A percentile compares a stretch with the other conserved stretches of the same genome.
phyloP scores from a whole-genome alignment of 2,797 vertebrate species.

The Xiphorhynchus erythropygius region DNA sequence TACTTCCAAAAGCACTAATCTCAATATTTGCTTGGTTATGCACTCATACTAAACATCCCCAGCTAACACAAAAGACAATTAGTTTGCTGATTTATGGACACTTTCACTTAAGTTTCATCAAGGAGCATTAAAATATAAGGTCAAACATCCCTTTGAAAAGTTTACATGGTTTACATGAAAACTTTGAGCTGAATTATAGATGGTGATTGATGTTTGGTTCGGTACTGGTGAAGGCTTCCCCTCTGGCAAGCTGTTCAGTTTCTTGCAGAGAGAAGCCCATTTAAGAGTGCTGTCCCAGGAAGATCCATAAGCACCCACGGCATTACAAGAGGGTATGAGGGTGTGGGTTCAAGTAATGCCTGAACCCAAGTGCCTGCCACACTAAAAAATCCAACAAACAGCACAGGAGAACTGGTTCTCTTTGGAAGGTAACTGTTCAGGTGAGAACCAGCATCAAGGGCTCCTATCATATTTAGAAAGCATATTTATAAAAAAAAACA shows the following conservation, averaged over 20 bases:
- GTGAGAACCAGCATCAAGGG: neutral
- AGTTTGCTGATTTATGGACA: conserved; percentile 33
- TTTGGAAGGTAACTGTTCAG: neutral
- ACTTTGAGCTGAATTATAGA: neutral
- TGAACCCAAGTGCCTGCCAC: neutral
- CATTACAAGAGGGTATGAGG: neutral
- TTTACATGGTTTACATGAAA: neutral
- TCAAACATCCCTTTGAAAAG: neutral
- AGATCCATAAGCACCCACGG: rapidly evolving
- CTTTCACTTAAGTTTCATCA: neutral
- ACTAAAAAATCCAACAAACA: neutral
- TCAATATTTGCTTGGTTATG: conserved; percentile 48
- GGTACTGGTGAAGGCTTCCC: neutral
- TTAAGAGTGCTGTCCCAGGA: neutral
- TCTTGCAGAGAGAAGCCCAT: neutral
- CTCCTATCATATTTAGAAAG: neutral
- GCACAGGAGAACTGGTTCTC: neutral
- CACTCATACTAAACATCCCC: neutral
- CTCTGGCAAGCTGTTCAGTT: neutral
- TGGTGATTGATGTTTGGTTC: neutral
- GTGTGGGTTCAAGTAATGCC: too few relatives aligned
- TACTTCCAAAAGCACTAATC: neutral
- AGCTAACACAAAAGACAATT: conserved; percentile 33
- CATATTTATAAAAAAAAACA: neutral
- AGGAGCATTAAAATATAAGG: conserved; percentile 3